Percentiles rank a stretch among this genome's conserved stretches.
These are phyloP conservation scores for Chaetophractus vellerosus DNA, from an alignment of 2,797 vertebrate species.

Conservation along the genomic window DNA sequence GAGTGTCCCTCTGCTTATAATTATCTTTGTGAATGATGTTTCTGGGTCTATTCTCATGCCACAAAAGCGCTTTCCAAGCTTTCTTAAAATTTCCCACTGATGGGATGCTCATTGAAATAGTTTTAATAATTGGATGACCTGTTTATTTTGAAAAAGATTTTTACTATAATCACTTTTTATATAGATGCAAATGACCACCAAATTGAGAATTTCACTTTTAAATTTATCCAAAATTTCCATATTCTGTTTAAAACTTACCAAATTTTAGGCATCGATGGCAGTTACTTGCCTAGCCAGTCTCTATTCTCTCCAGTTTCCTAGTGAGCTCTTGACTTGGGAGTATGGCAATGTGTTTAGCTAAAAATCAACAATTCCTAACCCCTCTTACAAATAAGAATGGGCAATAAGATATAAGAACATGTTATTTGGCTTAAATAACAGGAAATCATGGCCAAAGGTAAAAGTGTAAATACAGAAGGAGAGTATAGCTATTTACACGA, in stretches of 20 bases:
- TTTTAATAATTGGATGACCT: neutral
- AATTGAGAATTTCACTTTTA: slow-evolving; percentile 56
- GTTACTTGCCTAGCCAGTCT: neutral
- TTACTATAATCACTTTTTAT: neutral
- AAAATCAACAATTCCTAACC: neutral
- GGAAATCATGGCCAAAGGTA: neutral
- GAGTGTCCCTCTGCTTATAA: neutral
- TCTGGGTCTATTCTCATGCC: neutral
- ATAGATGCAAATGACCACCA: neutral
- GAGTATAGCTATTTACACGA: neutral
- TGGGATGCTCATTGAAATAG: neutral
- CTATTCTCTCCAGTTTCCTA: neutral
- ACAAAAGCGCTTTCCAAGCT: neutral
- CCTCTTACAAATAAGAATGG: neutral
- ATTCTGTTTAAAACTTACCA: neutral
- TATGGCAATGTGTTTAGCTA: neutral
- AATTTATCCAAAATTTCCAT: neutral
- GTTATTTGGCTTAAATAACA: neutral
- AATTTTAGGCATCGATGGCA: neutral
- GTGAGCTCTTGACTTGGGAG: neutral
- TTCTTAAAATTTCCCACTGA: neutral
- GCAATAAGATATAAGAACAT: neutral
- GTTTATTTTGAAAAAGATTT: slow-evolving; percentile 17
- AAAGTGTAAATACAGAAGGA: neutral
- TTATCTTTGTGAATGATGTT: neutral